Evolutionary conservation across 2,888 invertebrate species (phyloP).

Genomic region (Unio pictorum): DNA sequence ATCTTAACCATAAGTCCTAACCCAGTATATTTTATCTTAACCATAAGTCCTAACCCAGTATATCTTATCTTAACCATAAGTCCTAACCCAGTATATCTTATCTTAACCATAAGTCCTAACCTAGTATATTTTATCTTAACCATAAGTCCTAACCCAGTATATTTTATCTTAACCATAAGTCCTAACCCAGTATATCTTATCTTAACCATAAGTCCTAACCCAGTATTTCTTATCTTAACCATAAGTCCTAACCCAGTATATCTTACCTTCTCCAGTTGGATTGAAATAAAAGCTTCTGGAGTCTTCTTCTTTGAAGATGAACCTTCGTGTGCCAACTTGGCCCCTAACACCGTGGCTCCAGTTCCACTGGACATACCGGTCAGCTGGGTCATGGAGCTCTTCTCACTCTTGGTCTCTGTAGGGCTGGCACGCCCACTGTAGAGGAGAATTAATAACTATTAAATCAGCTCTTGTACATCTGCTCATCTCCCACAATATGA

Average conservation of each 20-base stretch:
- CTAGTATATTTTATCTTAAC: too few species aligned
- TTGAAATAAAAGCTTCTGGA: constrained; percentile 69
- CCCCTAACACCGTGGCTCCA: constrained; percentile 42
- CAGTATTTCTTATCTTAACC: constrained; percentile 50
- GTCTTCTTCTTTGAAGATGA: constrained; percentile 35
- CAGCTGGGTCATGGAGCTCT: constrained; percentile 62
- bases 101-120: too few species aligned
- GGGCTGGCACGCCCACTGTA: constrained; percentile 63
- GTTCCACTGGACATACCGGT: constrained; percentile 61
- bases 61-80: too few species aligned
- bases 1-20: too few species aligned
- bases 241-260: too few species aligned
- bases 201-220: constrained; percentile 38
- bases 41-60: too few species aligned
- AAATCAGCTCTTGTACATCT: too few species aligned
- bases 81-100: too few species aligned
- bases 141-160: too few species aligned
- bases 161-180: constrained; percentile 52
- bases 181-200: constrained; percentile 28
- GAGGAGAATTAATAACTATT: not conserved
- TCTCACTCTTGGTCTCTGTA: constrained; percentile 67
- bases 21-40: too few species aligned
- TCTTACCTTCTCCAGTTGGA: constrained; percentile 69
- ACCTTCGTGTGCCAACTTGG: constrained; percentile 39
- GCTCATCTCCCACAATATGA: too few species aligned